Evolutionary conservation across 1,140 invertebrate species (phyloP).

Genomic region (Drosophila sechellia): DNA sequence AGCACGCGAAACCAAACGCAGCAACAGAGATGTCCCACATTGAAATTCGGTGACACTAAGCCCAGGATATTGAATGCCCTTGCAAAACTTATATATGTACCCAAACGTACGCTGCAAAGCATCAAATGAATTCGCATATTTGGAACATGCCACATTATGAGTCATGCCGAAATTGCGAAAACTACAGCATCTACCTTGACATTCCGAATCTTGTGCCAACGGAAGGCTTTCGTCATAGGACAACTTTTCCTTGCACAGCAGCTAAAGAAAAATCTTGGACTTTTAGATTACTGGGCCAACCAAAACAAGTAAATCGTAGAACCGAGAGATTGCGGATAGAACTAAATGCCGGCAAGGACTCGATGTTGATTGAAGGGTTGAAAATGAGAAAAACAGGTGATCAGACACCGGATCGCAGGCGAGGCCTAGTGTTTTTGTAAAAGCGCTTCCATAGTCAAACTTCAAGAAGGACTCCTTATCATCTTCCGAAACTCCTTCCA

Average conservation of each 20-base stretch:
- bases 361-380: neutral
- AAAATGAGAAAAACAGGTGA: neutral
- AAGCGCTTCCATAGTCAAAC: neutral
- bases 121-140: neutral
- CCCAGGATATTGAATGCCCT: neutral
- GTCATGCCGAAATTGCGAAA: too few relatives aligned
- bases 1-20: too few relatives aligned
- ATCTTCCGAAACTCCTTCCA: neutral
- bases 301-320: neutral
- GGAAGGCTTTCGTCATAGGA: neutral
- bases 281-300: neutral
- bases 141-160: neutral
- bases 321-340: neutral
- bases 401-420: neutral
- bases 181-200: too few relatives aligned
- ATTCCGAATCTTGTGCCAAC: too few relatives aligned
- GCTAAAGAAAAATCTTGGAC: neutral
- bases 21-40: too few relatives aligned
- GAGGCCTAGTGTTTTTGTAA: neutral
- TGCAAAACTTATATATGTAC: neutral
- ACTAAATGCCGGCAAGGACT: neutral
- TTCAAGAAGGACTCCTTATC: neutral
- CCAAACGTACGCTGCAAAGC: neutral
- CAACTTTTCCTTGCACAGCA: neutral
- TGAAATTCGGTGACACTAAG: too few relatives aligned